Percentiles rank a stretch among this genome's conserved stretches.
Evolutionary conservation across 2,888 invertebrate species (phyloP).

Genomic region (Meghimatium bilineatum): DNA sequence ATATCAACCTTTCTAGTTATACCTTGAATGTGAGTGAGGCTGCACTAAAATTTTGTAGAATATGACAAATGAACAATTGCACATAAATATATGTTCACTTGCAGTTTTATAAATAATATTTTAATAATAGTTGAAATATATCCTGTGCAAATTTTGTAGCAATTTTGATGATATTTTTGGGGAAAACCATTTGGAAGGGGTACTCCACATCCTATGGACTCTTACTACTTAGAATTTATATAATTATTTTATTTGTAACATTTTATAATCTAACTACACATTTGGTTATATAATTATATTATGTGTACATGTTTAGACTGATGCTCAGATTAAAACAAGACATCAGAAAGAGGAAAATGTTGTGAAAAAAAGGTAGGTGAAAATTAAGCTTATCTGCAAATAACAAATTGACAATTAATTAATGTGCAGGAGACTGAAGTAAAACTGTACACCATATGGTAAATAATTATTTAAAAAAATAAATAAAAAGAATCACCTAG

Average conservation of each 20-base stretch:
- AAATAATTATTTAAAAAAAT: too few species aligned
- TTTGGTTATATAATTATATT: background rate
- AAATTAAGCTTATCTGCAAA: background rate
- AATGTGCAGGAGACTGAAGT: too few species aligned
- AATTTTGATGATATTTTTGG: too few species aligned
- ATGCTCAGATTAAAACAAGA: conserved; percentile 68
- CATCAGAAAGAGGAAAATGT: conserved; percentile 72
- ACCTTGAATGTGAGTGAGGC: too few species aligned
- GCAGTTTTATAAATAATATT: background rate
- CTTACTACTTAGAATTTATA: too few species aligned
- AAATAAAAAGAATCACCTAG: too few species aligned
- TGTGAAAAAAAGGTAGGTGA: conserved; percentile 71
- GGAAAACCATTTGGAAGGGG: too few species aligned
- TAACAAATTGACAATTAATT: background rate
- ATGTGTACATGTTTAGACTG: conserved; percentile 50
- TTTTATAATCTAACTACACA: background rate
- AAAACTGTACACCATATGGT: too few species aligned
- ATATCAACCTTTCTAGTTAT: too few species aligned
- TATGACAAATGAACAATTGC: background rate
- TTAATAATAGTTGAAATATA: background rate
- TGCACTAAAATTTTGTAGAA: background rate
- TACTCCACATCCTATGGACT: too few species aligned
- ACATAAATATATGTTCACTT: background rate
- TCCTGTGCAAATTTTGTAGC: too few species aligned
- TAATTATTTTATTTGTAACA: background rate